Conservation (phyloP, 2,888 invertebrate species). For the Oscheius sp. region DNA sequence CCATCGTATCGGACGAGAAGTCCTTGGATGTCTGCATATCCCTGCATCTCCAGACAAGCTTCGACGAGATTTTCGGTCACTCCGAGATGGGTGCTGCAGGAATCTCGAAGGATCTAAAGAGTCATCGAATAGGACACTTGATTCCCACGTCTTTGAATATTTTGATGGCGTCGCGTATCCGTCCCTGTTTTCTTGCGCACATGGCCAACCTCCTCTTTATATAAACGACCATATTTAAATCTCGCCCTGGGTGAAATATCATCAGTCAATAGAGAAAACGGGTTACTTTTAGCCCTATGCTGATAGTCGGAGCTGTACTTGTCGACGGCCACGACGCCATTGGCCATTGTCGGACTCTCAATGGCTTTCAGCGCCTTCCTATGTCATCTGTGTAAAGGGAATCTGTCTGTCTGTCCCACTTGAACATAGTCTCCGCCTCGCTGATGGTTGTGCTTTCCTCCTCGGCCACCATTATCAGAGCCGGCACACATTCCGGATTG, state of each 20-base stretch:
- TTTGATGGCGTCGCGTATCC: constrained; percentile 93
- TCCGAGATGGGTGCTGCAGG: constrained; percentile 90
- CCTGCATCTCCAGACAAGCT: constrained; percentile 91
- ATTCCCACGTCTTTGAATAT: constrained; percentile 85
- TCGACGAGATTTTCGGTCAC: constrained; percentile 97
- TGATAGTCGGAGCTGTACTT: constrained; percentile 34
- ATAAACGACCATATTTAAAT: constrained; percentile 92
- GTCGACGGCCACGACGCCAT: constrained; percentile 12
- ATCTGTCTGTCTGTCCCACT: no score
- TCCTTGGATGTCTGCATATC: constrained; percentile 94
- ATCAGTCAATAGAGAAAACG: constrained; percentile 36
- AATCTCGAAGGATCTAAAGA: constrained; percentile 87
- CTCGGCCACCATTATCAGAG: constrained; percentile 92
- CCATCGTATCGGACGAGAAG: constrained; percentile 89
- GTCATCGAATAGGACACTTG: neutral
- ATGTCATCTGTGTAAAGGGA: neutral
- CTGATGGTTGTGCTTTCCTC: constrained; percentile 93
- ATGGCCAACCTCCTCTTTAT: constrained; percentile 93
- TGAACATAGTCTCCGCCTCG: constrained; percentile 76
- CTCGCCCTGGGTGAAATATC: constrained; percentile 79
- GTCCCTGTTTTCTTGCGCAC: constrained; percentile 93
- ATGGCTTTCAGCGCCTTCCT: constrained; percentile 87
- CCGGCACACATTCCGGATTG: constrained; percentile 83
- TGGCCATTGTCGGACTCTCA: constrained; percentile 80
- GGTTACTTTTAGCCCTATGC: constrained; percentile 15